Evolutionary conservation across 2,797 vertebrate genomes (phyloP), one percentile per base, ranked within the genome.

Genomic region (Brachyrhaphis roseni): DNA sequence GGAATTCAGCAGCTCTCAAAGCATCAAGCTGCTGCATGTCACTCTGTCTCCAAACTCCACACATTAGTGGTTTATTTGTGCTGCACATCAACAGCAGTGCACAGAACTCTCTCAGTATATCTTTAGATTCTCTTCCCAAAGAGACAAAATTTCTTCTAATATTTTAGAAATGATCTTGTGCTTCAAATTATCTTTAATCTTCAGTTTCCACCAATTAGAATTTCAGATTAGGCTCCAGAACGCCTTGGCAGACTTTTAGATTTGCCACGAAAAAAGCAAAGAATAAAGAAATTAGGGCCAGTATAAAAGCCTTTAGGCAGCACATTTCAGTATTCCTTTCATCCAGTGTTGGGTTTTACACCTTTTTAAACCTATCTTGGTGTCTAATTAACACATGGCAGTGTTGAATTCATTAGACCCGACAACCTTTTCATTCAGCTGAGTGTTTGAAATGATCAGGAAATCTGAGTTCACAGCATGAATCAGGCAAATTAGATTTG

Each of bases 401-500:
- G 23, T 12, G 71, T 78, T 74, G 26, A 53, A 62, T 84, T 45
- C 46, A 47, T 59, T 41, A 77, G 55, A 45, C 57, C 78, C 57
- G 2, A 16, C 20, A 62, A 5, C 64, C 57, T 68, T 64, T 75
- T 45, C 36, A 75, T 70, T 72, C 71, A 45, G 78, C 74, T 41
- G 26, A 76, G 68, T 8, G 31, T 53, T 76, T 66, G 36, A 74
- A 59, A 78, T 20, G 23, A 79, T 59, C 71, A 31, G 72, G 36
- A 34, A 57, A 31, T 73, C 57, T n/a, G 83, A 81, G 78, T 66
- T 68, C 46, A 23, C 36, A 55, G 15, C n/a, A 73, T 23, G 53
- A 80, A 81, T 59, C 28, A 13, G 31, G 7, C 28, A 68, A 31
- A 81, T 84, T 57, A 18, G 43, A 77, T 86, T 81, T 84, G 66